These are phyloP conservation scores for Turritopsis rubra DNA, from an alignment of 30 jellyfish, hydroid and myxozoan genomes.

Conservation along the genomic window DNA sequence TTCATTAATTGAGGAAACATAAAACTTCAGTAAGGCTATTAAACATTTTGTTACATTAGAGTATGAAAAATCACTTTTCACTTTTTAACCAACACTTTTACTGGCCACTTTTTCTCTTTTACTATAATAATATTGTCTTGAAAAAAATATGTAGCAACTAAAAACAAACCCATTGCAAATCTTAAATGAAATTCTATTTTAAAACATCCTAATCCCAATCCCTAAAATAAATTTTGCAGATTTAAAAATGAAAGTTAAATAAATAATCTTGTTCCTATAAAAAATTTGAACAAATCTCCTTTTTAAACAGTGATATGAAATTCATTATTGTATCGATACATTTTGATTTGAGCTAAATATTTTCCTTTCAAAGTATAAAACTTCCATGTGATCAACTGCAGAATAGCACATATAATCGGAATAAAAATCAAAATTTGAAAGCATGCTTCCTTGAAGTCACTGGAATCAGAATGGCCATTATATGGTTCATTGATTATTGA, in stretches of 20 bases:
- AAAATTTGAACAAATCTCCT: background rate
- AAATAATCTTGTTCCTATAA: background rate
- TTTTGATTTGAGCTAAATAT: slow-evolving; percentile 28
- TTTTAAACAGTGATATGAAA: background rate
- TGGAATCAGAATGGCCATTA: background rate
- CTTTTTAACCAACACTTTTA: too few species aligned
- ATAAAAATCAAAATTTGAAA: slow-evolving; percentile 63
- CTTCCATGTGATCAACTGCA: slow-evolving; percentile 81
- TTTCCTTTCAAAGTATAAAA: slow-evolving; percentile 52
- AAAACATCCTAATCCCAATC: background rate
- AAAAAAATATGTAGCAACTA: too few species aligned
- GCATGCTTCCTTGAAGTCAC: slow-evolving; percentile 53
- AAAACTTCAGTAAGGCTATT: too few species aligned
- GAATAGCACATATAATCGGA: slow-evolving; percentile 61
- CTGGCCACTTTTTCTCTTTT: too few species aligned
- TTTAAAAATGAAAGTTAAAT: background rate
- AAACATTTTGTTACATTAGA: too few species aligned
- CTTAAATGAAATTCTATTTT: too few species aligned
- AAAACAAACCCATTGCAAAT: too few species aligned
- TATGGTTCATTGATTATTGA: background rate
- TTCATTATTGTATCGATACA: slow-evolving; percentile 9
- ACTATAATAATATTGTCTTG: too few species aligned
- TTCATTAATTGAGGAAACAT: too few species aligned
- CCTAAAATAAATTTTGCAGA: too few species aligned
- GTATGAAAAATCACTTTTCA: too few species aligned